Base-by-base conservation (phyloP, 2,797 vertebrate genomes). In the Odontamblyopus rebecca region DNA sequence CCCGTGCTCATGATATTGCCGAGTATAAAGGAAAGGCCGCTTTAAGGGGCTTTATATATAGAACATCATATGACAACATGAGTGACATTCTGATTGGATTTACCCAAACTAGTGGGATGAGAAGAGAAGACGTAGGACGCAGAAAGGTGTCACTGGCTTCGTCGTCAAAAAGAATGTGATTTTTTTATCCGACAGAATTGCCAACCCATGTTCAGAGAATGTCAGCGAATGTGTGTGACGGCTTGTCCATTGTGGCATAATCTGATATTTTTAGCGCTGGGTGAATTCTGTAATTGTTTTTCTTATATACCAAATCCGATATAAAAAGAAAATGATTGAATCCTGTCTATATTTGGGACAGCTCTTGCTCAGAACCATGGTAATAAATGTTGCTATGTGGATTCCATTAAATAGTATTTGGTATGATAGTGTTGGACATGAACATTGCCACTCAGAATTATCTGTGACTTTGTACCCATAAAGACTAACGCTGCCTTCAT, bases 401-500 rank as follows among this genome's bases (percentile, higher is more conserved):
- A 89, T 89, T 81, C 85, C 61, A 87, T 81, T 48, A 81, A 85
- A 84, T 67, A 72, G 72, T 71, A 70, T 83, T 79, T 70, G 51
- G 71, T 48, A 11, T 82, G 67, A 78, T 23, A 23, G 23, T 77
- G 75, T 73, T 61, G 44, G 9, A 78, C 68, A 69, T 63, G 70
- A 73, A 77, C 56, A 38, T 82, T 88, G 90, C 87, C 84, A 89
- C 74, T 91, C 86, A 88, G 75, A 86, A 91, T 92, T 90, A 90
- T 89, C 79, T 65, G 19, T 48, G 23, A 59, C 85, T 87, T 81
- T 86, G 77, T 63, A 30, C 27, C 18, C 27, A 6, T 5, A 29
- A 59, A 11, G 12, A 4, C 3, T 51, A 18, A 6, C 2, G 30
- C 59, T 32, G 73, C 84, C 76, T 78, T 76, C 67, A 79, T 38